These are phyloP conservation scores for Daubentonia madagascariensis DNA, from an alignment of 2,113 vertebrate genomes.

Conservation along the genomic window DNA sequence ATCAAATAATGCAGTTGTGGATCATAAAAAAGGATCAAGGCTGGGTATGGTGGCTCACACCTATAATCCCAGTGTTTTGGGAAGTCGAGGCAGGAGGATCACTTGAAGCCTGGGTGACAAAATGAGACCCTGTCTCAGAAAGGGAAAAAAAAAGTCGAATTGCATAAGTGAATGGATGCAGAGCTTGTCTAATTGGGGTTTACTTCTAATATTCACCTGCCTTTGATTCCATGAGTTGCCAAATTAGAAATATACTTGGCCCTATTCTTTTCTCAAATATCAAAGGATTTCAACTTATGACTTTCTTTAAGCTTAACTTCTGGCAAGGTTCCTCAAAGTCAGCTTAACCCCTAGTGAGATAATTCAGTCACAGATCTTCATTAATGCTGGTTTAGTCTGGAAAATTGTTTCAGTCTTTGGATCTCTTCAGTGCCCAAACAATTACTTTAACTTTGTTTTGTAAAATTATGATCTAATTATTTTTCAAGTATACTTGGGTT, in stretches of 20 bases:
- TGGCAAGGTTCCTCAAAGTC: neutral
- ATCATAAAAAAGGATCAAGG: neutral
- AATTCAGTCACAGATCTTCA: neutral
- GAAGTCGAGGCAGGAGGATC: too few relatives aligned
- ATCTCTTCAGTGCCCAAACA: constrained; percentile 2
- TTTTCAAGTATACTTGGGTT: constrained; percentile 53
- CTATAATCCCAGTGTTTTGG: too few relatives aligned
- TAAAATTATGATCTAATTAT: constrained; percentile 54
- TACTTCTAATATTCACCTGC: neutral
- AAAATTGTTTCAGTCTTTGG: constrained; percentile 34
- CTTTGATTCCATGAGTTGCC: neutral
- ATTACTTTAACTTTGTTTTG: constrained; percentile 42
- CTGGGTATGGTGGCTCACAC: too few relatives aligned
- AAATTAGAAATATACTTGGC: neutral
- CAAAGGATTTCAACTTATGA: neutral
- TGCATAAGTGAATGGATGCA: neutral
- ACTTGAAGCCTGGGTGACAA: too few relatives aligned
- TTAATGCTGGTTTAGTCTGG: neutral
- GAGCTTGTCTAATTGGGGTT: neutral
- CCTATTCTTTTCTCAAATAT: neutral
- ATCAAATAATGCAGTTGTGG: neutral
- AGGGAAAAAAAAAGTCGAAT: neutral
- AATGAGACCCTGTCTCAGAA: too few relatives aligned
- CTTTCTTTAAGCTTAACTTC: neutral
- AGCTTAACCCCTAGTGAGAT: neutral